These are phyloP conservation scores for Daboia siamensis DNA, from an alignment of 2,113 vertebrate genomes.

Conservation along the genomic window DNA sequence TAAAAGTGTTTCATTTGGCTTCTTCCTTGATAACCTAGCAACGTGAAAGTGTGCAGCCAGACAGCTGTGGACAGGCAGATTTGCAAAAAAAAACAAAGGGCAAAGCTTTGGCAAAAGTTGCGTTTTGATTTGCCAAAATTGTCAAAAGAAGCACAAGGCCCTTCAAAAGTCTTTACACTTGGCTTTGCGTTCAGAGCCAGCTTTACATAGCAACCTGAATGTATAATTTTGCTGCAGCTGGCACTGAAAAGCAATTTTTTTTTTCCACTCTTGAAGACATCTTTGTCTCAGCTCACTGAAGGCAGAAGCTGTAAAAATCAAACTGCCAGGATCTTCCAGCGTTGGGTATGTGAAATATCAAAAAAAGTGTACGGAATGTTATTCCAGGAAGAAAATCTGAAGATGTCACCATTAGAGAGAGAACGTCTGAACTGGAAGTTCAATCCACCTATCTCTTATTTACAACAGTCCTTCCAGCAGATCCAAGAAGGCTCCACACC, in stretches of 20 bases:
- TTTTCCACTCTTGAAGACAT: constrained; percentile 54
- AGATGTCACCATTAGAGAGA: not conserved
- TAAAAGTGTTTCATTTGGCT: constrained; percentile 42
- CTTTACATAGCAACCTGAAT: constrained; percentile 41
- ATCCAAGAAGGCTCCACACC: too few species aligned
- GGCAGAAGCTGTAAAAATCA: constrained; percentile 37
- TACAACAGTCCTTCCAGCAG: too few species aligned
- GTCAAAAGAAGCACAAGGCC: constrained; percentile 54
- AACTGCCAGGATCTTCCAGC: constrained; percentile 8
- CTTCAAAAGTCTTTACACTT: constrained; percentile 60
- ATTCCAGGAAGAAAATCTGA: not conserved
- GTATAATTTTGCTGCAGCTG: constrained; percentile 36
- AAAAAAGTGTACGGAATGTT: not conserved
- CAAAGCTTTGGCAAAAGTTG: constrained; percentile 54
- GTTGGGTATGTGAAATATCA: not conserved
- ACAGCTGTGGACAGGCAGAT: constrained; percentile 64
- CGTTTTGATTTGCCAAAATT: constrained; percentile 51
- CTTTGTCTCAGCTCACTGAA: constrained; percentile 43
- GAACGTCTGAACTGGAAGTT: not conserved
- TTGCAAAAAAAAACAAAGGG: constrained; percentile 63
- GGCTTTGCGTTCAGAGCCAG: constrained; percentile 44
- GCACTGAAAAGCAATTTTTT: constrained; percentile 38
- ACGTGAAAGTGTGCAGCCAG: not conserved
- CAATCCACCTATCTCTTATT: too few species aligned
- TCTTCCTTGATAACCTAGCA: constrained; percentile 50